Evolutionary conservation across 2,797 vertebrate genomes (phyloP), one percentile per base, ranked within the genome.

Genomic region (Danio albolineatus): DNA sequence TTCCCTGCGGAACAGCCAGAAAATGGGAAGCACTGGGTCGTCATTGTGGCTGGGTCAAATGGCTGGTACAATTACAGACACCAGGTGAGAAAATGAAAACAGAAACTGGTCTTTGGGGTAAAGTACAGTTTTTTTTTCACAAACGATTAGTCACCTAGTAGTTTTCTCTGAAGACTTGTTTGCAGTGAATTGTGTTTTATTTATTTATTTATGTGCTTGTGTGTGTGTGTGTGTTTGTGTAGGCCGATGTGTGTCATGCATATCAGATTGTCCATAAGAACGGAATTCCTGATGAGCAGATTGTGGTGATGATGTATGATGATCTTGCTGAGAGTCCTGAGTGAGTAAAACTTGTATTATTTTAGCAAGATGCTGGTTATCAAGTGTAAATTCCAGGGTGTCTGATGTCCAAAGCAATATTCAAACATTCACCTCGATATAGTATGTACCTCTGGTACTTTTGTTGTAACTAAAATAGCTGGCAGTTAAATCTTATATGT

Each of bases 61-160:
- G 94, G 95, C 89, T 99, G 97, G 98, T 96, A 94, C 91, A 99
- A 99, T 91, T 99, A 99, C 82, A 93, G 98, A 71, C 98, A 99
- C 87, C 98, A 99, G 96, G 98, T 98, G 89, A 93, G 93, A 46
- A 13, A n/a, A 21, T 36, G 14, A 9, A 0, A 0, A 38, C 4
- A 2, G 0, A 13, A 54, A 12, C 8, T n/a, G 4, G 0, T 17
- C 48, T 56, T 41, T 72, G 67, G 39, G n/a, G 51, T 41, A 53
- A 72, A 72, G 38, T 44, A 57, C 69, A 54, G 7, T 17, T 16
- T 71, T 69, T 71, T 69, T 21, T 14, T 12, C 48, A 12, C 28
- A n/a, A 56, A 46, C 6, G 16, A n/a, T 49, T 19, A 19, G 38
- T 64, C 44, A 0, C 28, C 28, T 28, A 28, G 10, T 14, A 49